These are phyloP conservation scores for Phyllotis vaccarum DNA, from an alignment of 2,797 vertebrate species.

Conservation along the genomic window DNA sequence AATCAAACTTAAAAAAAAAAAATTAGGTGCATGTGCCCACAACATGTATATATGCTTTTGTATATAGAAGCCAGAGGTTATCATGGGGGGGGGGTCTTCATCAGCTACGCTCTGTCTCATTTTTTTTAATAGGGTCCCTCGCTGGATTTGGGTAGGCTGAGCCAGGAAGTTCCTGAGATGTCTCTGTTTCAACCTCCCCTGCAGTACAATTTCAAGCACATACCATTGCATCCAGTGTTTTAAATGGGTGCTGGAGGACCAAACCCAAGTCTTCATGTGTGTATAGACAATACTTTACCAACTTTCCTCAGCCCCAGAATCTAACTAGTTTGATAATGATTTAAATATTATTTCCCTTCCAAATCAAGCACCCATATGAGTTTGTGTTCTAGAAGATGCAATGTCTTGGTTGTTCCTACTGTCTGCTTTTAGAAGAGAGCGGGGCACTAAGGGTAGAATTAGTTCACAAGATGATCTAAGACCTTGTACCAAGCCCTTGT, in stretches of 20 bases:
- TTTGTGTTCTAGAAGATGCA: accelerated
- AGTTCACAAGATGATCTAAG: neutral
- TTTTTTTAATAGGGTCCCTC: too few species aligned
- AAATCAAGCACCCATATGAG: accelerated
- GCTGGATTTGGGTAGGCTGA: neutral
- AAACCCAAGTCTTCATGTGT: neutral
- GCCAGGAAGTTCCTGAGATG: neutral
- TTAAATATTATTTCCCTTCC: neutral
- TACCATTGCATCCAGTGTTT: neutral
- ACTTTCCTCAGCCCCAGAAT: neutral
- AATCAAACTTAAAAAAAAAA: neutral
- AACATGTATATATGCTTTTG: neutral
- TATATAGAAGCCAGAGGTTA: neutral
- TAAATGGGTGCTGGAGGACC: neutral
- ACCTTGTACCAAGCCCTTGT: neutral
- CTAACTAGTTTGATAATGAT: neutral
- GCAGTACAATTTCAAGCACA: neutral
- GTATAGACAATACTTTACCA: neutral
- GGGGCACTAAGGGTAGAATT: neutral
- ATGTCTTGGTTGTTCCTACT: neutral
- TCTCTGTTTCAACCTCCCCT: neutral
- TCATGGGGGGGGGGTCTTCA: neutral
- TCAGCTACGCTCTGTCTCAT: neutral
- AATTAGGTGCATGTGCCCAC: neutral
- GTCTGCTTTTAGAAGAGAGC: neutral